Evolutionary conservation across 2,113 vertebrate genomes (phyloP).

Genomic region (Actinemys pallida): DNA sequence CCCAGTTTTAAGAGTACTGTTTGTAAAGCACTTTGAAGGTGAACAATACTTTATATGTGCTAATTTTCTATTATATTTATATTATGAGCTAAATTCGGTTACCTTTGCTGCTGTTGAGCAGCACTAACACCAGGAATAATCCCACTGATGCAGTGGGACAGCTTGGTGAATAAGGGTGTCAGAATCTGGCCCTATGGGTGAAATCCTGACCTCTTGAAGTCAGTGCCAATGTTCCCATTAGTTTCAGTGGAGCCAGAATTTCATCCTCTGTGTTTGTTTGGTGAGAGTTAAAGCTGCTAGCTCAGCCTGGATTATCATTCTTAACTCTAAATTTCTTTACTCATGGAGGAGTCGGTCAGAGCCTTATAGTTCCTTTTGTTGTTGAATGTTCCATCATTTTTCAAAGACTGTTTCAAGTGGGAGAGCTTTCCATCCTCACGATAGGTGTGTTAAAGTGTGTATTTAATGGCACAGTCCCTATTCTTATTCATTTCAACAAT

Average conservation of each 20-base stretch:
- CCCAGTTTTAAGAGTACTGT: not conserved
- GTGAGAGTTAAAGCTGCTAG: not conserved
- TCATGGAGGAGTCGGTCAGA: not conserved
- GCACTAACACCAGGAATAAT: not conserved
- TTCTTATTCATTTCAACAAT: not conserved
- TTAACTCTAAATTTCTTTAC: not conserved
- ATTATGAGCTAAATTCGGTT: not conserved
- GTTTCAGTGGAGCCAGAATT: not conserved
- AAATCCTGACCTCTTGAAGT: not conserved
- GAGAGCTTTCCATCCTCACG: not conserved
- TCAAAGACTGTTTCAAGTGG: not conserved
- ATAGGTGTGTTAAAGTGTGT: not conserved
- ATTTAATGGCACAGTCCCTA: not conserved
- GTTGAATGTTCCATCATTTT: not conserved
- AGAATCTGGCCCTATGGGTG: not conserved
- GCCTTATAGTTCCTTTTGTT: not conserved
- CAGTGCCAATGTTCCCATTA: not conserved
- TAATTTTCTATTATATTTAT: not conserved
- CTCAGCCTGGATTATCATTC: not conserved
- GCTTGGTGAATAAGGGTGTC: not conserved
- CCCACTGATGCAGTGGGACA: not conserved
- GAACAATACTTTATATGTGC: not conserved
- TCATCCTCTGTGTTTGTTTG: not conserved
- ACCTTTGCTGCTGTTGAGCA: not conserved
- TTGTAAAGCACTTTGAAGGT: not conserved